Evolutionary conservation across 2,113 vertebrate species (phyloP).

Genomic region (Catharus bicknelli): DNA sequence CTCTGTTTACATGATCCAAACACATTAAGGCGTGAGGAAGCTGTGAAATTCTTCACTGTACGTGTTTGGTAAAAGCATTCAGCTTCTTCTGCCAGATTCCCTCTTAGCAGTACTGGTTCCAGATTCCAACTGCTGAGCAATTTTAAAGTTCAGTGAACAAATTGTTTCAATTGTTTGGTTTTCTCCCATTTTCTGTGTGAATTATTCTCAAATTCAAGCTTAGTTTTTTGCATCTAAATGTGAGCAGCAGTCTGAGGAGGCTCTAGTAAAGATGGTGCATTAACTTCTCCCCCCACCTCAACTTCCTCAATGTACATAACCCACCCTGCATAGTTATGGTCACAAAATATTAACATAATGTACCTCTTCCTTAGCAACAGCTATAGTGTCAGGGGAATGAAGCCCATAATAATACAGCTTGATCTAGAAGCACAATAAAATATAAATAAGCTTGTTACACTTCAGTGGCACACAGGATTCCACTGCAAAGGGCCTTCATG

Average conservation of each 20-base stretch:
- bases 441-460: constrained; percentile 57
- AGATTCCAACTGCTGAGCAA: constrained; percentile 20
- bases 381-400: neutral
- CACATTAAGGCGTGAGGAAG: neutral
- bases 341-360: constrained; percentile 42
- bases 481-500: neutral
- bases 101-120: neutral
- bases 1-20: constrained; percentile 25
- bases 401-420: constrained; percentile 22
- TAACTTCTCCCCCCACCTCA: neutral
- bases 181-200: constrained; percentile 12
- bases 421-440: constrained; percentile 54
- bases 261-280: neutral
- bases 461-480: neutral
- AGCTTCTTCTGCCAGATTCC: neutral
- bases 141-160: constrained; percentile 46
- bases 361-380: constrained; percentile 36
- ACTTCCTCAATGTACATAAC: neutral
- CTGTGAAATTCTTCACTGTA: constrained; percentile 7
- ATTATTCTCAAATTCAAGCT: constrained; percentile 34
- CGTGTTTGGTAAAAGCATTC: neutral
- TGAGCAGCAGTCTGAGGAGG: neutral
- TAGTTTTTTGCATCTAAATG: constrained; percentile 5
- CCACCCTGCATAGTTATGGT: constrained; percentile 6
- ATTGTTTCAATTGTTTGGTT: constrained; percentile 26